These are phyloP conservation scores for Aselliscus stoliczkanus DNA, from an alignment of 2,797 vertebrate genomes.

Conservation along the genomic window DNA sequence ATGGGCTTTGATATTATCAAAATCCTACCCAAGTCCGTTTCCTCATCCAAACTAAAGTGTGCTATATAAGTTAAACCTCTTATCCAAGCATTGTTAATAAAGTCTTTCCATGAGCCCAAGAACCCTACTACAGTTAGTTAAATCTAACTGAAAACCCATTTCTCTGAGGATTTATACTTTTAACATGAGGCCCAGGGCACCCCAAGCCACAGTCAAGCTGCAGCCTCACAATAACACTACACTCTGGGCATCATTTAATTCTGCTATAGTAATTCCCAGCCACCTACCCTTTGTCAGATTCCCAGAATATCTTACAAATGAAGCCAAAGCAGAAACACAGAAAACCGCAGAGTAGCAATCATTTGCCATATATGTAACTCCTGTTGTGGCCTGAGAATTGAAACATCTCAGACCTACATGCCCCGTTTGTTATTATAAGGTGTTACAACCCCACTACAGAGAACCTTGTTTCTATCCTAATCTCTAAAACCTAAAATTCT, in stretches of 20 bases:
- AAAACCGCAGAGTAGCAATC: neutral
- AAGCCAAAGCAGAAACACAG: conserved; percentile 1
- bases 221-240: neutral
- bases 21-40: neutral
- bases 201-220: neutral
- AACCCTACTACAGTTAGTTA: neutral
- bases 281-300: neutral
- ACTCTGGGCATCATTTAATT: neutral
- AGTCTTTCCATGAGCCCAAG: neutral
- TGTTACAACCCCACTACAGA: neutral
- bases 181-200: neutral
- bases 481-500: neutral
- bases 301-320: neutral
- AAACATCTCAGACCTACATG: neutral
- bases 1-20: neutral
- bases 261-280: neutral
- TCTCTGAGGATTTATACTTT: neutral
- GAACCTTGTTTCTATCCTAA: neutral
- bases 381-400: neutral
- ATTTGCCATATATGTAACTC: neutral
- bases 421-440: neutral
- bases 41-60: neutral
- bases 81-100: neutral
- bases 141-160: neutral
- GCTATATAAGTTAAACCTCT: neutral